Evolutionary conservation across 2,797 vertebrate species (phyloP), one percentile per base, ranked within the genome.

Genomic region (Halcyon chelicuti): DNA sequence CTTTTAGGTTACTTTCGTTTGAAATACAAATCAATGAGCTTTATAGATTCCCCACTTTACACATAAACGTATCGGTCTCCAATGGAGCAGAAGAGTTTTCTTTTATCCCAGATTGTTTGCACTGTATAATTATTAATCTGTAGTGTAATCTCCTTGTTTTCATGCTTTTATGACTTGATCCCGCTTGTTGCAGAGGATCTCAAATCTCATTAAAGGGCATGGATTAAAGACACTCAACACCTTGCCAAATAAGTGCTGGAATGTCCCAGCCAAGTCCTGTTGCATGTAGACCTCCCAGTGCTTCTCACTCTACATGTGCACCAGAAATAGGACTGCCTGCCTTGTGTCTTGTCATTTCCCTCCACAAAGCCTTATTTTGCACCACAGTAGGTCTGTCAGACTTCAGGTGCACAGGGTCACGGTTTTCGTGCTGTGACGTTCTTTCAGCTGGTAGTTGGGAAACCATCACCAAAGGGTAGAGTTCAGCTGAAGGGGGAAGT

Each of bases 1-100:
- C 86, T 94, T 90, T 96, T 86, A 62, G 71, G 62, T 94, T 85
- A 66, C 61, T 86, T 86, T 94, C 0, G 0, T 91, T 74, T 89
- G 86, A 86, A 94, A 66, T 88, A 90, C 58, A 86, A 76, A 96
- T 96, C 67, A 62, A 93, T 95, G 73, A 84, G 31, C 77, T 88
- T 92, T 88, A 94, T 96, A 87, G 81, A 79, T 86, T 84, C 54
- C 67, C 62, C 1, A 0, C 94, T 96, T 93, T 93, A 44, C 77
- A 83, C 28, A 39, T 86, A 82, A 94, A 88, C 31, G 40, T 63
- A 47, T 51, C 80, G 65, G 42, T 90, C 63, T 88, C 74, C 74
- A 61, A 5, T 61, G 65, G 61, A 90, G 28, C 14, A 2, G 37
- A 23, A 76, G 51, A 78, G n/a, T 61, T 86, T 75, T 89, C 13